Evolutionary conservation across 2,797 vertebrate species (phyloP).

Genomic region (Todus mexicanus): DNA sequence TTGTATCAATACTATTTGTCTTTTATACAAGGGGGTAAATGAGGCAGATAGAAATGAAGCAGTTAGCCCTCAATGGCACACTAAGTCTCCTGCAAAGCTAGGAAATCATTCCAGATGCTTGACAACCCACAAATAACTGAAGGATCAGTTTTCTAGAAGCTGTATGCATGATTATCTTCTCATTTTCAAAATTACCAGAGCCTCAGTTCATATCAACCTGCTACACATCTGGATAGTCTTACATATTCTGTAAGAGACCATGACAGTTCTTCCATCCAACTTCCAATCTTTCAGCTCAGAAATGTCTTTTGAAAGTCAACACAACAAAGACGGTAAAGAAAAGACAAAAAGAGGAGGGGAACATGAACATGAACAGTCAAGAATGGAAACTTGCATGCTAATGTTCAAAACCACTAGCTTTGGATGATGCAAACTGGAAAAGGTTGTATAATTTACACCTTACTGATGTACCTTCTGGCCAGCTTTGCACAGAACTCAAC

Average conservation of each 20-base stretch:
- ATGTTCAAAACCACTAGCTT: neutral
- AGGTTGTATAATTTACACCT: neutral
- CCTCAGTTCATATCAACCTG: neutral
- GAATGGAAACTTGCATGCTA: neutral
- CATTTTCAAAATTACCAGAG: neutral
- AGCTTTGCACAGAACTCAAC: neutral
- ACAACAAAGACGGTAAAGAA: neutral
- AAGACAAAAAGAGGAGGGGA: neutral
- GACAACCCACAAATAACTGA: neutral
- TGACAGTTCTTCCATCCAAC: neutral
- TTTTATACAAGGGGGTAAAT: neutral
- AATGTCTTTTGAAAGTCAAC: neutral
- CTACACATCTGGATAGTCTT: neutral
- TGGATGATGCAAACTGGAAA: neutral
- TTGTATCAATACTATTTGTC: neutral
- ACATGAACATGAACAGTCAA: neutral
- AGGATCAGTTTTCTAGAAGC: neutral
- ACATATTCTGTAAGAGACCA: neutral
- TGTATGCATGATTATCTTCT: neutral
- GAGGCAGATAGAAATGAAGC: neutral
- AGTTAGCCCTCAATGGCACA: neutral
- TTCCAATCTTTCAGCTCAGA: neutral
- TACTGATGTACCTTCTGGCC: neutral
- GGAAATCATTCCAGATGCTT: neutral
- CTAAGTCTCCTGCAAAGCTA: neutral